phyloP scores from a whole-genome alignment of 2,113 vertebrate genomes.

The Eurystomus gularis region DNA sequence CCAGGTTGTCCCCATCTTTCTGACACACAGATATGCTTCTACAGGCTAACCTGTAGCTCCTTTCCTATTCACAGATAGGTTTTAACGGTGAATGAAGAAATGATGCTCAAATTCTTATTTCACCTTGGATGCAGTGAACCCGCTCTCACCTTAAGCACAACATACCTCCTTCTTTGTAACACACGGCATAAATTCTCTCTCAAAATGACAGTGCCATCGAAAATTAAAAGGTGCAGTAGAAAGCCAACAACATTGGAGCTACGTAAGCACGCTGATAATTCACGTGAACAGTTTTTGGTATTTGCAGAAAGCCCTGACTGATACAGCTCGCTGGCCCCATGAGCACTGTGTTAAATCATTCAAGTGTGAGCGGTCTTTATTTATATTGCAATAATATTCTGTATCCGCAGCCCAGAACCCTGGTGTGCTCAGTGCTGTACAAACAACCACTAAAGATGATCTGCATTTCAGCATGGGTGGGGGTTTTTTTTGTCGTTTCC shows the following conservation, averaged over 20 bases:
- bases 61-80: neutral
- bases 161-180: neutral
- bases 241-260: slow-evolving; percentile 15
- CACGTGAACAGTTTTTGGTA: neutral
- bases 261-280: slow-evolving; percentile 4
- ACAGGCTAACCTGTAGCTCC: neutral
- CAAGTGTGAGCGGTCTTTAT: neutral
- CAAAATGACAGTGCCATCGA: slow-evolving; percentile 23
- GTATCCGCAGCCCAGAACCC: neutral
- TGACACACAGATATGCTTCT: neutral
- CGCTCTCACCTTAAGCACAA: neutral
- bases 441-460: neutral
- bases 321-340: neutral
- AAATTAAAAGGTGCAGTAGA: slow-evolving; percentile 22
- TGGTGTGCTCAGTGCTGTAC: neutral
- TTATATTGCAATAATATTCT: slow-evolving; percentile 12
- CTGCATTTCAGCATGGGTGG: neutral
- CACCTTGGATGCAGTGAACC: neutral
- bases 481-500: neutral
- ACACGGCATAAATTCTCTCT: neutral
- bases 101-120: neutral
- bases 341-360: slow-evolving; percentile 24
- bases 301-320: slow-evolving; percentile 34
- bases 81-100: neutral
- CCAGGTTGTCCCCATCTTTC: too few relatives aligned